Evolutionary conservation across 2,888 invertebrate genomes (phyloP), one percentile per base, ranked within the genome.

Genomic region (Brassicogethes aeneus): DNA sequence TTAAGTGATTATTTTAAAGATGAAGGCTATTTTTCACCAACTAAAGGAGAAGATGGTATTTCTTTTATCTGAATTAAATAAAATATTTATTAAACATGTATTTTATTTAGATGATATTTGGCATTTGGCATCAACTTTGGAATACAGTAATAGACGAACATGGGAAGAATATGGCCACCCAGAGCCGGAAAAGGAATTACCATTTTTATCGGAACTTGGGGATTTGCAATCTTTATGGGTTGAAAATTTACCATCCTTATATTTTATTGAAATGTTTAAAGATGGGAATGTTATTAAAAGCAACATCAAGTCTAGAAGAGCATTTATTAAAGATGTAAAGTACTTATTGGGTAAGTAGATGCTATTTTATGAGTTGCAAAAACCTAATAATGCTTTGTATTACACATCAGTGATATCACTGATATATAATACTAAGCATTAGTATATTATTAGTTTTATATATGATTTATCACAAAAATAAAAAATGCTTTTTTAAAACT

Each of bases 111-210:
- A 23, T 34, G 42, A 52, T 46, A 57, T 66, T 34, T 66, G 66
- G 65, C 64, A 64, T 34, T 41, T 57, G 14, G 64, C 52, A 2
- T 52, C 55, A 1, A 52, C 51, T 41, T 44, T 53, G 16, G 46
- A 52, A 32, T 55, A 51, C 17, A 54, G 50, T 36, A 42, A 53
- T 16, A 51, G 58, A 32, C 56, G 55, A 42, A 66, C 55, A 16
- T 68, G 67, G 67, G 67, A 67, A 50, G 53, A 52, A 32, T 59
- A 56, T 50, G 62, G 64, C n/a, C 54, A 55, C 46, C 44, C 57
- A 8, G 57, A 55, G 40, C 57, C 63, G 2, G 56, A 56, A 17
- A 65, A 61, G 41, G 66, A 68, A 49, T 46, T 45, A n/a, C 62
- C 61, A 13, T 68, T 68, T 54, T 44, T 65, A 12, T 57, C 60